Percentiles rank a stretch among this genome's conserved stretches.
Evolutionary conservation across 2,888 invertebrate species (phyloP).

Genomic region (Agapetus fuscipes): DNA sequence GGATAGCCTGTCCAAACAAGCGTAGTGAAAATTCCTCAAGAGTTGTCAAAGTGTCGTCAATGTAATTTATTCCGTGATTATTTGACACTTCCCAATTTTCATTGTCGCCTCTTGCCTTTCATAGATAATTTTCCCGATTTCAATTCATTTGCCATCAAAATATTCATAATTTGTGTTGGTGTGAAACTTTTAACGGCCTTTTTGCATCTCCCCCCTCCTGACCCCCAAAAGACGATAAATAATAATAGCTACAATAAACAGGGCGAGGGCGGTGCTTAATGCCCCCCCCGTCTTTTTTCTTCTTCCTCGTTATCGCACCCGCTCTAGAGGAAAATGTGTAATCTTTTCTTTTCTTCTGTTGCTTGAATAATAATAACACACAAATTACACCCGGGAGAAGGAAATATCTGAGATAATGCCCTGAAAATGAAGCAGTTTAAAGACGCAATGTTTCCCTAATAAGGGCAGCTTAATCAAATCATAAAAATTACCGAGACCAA

Average conservation of each 20-base stretch:
- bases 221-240: not conserved
- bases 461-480: too few relatives aligned
- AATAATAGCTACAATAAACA: slow-evolving; percentile 3
- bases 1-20: too few relatives aligned
- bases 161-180: slow-evolving; percentile 8
- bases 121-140: too few relatives aligned
- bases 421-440: not conserved
- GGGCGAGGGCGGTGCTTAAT: not conserved
- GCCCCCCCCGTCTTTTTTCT: not conserved
- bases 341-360: slow-evolving; percentile 4
- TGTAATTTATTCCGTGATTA: too few relatives aligned
- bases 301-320: not conserved
- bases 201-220: slow-evolving; percentile 1
- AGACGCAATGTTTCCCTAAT: too few relatives aligned
- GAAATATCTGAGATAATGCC: not conserved
- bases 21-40: too few relatives aligned
- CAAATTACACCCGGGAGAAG: not conserved
- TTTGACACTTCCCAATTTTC: too few relatives aligned
- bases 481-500: too few relatives aligned
- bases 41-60: too few relatives aligned
- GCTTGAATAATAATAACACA: not conserved
- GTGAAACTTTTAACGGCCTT: slow-evolving; percentile 12
- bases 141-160: slow-evolving; percentile 2
- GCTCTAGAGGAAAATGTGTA: not conserved
- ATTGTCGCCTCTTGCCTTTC: too few relatives aligned